phyloP scores from a whole-genome alignment of 2,888 invertebrate genomes.

The Psococerastis gibbosa region DNA sequence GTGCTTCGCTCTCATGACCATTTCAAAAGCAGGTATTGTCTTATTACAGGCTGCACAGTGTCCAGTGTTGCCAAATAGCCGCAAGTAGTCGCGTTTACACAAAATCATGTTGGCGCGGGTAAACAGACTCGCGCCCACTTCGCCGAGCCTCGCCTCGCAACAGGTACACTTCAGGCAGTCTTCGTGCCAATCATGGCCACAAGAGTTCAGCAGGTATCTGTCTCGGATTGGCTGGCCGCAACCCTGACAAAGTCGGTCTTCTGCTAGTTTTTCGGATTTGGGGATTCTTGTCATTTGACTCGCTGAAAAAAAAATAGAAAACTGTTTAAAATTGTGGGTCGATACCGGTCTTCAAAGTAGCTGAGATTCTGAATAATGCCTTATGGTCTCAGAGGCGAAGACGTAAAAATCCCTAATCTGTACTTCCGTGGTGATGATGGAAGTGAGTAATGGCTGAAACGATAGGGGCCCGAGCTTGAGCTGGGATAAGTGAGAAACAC shows the following conservation, averaged over 20 bases:
- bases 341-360: no score
- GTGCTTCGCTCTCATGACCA: constrained; percentile 8
- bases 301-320: no score
- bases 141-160: constrained; percentile 8
- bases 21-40: constrained; percentile 4
- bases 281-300: no score
- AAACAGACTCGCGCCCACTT: constrained; percentile 5
- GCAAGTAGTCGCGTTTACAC: constrained; percentile 4
- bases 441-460: no score
- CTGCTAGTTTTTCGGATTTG: no score
- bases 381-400: no score
- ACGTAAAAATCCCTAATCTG: no score
- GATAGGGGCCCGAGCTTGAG: no score
- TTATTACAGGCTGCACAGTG: constrained; percentile 8
- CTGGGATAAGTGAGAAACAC: no score
- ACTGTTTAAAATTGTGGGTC: no score
- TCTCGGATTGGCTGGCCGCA: constrained; percentile 5
- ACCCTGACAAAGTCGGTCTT: constrained; percentile 7
- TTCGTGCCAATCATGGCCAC: constrained; percentile 4
- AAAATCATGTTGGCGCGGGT: constrained; percentile 9
- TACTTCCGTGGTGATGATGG: no score
- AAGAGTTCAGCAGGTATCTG: constrained; percentile 4
- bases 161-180: constrained; percentile 9
- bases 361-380: no score
- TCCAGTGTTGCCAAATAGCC: constrained; percentile 7